A percentile compares a stretch with the other conserved stretches of the same genome.
These are phyloP conservation scores for Esox masquinongy DNA, from an alignment of 2,797 vertebrate species.

Conservation along the genomic window DNA sequence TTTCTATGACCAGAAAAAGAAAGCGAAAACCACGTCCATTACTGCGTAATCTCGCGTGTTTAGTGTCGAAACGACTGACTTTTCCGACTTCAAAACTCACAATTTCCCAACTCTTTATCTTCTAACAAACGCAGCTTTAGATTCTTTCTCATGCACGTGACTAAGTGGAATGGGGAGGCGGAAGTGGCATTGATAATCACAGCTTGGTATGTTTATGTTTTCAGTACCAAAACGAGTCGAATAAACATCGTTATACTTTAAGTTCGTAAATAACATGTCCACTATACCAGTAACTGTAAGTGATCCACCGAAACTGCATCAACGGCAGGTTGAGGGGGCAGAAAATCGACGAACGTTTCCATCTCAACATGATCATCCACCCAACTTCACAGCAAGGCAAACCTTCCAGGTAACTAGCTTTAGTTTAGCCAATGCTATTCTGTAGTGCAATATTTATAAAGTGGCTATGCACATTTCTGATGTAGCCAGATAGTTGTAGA, in stretches of 20 bases:
- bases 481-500: too few species aligned
- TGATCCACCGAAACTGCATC: constrained; percentile 25
- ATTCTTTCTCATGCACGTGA: not conserved
- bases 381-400: constrained; percentile 19
- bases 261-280: constrained; percentile 56
- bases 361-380: not conserved
- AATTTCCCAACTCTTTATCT: too few species aligned
- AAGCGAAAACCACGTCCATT: too few species aligned
- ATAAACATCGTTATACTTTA: not conserved
- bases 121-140: not conserved
- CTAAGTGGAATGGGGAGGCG: not conserved
- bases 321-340: constrained; percentile 40
- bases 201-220: not conserved
- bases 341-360: constrained; percentile 27
- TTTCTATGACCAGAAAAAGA: too few species aligned
- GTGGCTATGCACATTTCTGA: not conserved
- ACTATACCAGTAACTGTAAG: constrained; percentile 24
- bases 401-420: constrained; percentile 49
- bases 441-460: not conserved
- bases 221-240: constrained; percentile 14
- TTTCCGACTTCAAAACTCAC: too few species aligned
- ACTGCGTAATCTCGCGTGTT: too few species aligned
- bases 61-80: too few species aligned
- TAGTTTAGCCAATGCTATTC: not conserved
- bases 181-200: not conserved